Evolutionary conservation across 2,888 invertebrate genomes (phyloP).

Genomic region (Caenorhabditis sp.): DNA sequence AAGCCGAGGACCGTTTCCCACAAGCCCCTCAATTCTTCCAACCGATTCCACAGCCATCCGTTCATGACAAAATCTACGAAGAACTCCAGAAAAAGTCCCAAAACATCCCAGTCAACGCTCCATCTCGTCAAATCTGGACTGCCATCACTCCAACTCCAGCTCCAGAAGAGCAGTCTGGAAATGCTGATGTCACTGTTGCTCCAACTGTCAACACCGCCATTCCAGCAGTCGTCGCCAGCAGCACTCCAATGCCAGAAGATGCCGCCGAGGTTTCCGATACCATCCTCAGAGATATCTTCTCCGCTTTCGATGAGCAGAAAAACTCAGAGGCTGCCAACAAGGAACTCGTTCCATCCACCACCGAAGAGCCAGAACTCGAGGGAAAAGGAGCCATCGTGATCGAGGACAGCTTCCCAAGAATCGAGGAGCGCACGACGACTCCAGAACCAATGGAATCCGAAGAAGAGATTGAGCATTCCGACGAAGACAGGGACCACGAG

Average conservation of each 20-base stretch:
- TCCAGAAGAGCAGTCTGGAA: conserved; percentile 50
- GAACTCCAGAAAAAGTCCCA: conserved; percentile 71
- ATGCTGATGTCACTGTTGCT: conserved; percentile 24
- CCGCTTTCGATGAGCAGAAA: conserved; percentile 70
- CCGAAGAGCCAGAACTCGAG: conserved; percentile 47
- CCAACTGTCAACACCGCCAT: conserved; percentile 38
- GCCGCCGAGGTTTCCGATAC: conserved; percentile 67
- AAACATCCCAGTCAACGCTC: conserved; percentile 70
- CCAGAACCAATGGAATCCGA: conserved; percentile 57
- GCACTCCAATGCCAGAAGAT: conserved; percentile 36
- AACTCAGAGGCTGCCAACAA: conserved; percentile 61
- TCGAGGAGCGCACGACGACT: conserved; percentile 71
- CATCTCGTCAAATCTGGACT: conserved; percentile 71
- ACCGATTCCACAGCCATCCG: conserved; percentile 63
- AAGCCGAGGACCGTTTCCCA: conserved; percentile 36
- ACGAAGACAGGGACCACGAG: conserved; percentile 50
- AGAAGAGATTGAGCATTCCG: conserved; percentile 43
- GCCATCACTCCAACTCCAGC: conserved; percentile 70
- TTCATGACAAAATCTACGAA: conserved; percentile 72
- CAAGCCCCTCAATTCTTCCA: conserved; percentile 45
- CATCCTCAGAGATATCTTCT: conserved; percentile 71
- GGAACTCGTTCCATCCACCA: conserved; percentile 38
- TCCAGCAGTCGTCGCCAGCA: conserved; percentile 13
- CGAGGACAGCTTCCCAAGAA: conserved; percentile 71
- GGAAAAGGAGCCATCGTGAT: conserved; percentile 68